phyloP scores from a whole-genome alignment of 2,113 vertebrate genomes.

The Emydura subglobosa region DNA sequence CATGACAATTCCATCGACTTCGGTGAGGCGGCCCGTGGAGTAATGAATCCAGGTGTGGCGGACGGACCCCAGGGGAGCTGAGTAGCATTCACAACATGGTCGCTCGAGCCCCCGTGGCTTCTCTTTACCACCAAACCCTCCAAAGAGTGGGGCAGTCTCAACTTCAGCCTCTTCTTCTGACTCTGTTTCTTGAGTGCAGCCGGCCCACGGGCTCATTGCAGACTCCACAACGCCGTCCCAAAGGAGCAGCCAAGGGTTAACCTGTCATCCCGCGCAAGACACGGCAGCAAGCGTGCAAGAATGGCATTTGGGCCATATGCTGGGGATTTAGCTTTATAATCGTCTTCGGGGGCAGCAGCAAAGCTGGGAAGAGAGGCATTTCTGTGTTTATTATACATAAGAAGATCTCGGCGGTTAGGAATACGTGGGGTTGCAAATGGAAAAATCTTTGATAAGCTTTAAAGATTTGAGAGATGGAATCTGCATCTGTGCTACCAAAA shows the following conservation, averaged over 20 bases:
- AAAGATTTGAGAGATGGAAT: slow-evolving; percentile 52
- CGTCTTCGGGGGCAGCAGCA: slow-evolving; percentile 65
- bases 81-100: too few relatives aligned
- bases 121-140: too few relatives aligned
- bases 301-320: slow-evolving; percentile 43
- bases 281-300: background rate
- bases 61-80: background rate
- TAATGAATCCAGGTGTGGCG: background rate
- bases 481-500: slow-evolving; percentile 58
- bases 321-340: slow-evolving; percentile 68
- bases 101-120: too few relatives aligned
- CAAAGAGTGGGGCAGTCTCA: too few relatives aligned
- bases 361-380: slow-evolving; percentile 66
- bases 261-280: fast-evolving
- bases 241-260: slow-evolving; percentile 36
- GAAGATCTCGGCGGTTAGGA: slow-evolving; percentile 55
- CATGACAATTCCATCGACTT: background rate
- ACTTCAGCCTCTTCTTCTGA: background rate
- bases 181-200: background rate
- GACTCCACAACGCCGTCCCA: background rate
- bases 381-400: slow-evolving; percentile 71
- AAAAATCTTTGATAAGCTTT: slow-evolving; percentile 63
- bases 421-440: slow-evolving; percentile 30
- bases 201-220: background rate
- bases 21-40: background rate